Evolutionary conservation across 2,888 invertebrate genomes (phyloP).

Genomic region (Synergus gifuensis): DNA sequence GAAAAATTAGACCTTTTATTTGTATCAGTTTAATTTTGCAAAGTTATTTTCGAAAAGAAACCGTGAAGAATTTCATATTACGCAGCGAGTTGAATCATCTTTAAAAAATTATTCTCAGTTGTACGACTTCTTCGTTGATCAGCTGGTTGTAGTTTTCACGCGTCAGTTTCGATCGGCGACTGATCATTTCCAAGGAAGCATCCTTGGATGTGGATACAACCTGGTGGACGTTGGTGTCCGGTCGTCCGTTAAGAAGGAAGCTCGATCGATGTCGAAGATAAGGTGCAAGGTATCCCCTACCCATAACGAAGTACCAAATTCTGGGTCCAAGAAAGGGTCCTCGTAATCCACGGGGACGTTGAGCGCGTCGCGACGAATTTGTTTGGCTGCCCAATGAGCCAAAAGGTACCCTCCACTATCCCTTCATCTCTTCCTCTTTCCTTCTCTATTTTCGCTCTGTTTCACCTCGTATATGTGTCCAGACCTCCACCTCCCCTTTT

Average conservation of each 20-base stretch:
- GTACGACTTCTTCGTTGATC: conserved; percentile 20
- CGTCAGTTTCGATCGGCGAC: conserved; percentile 29
- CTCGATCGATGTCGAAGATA: conserved; percentile 75
- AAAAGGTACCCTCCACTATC: conserved; percentile 69
- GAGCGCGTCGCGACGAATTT: conserved; percentile 75
- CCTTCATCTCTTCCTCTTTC: conserved; percentile 53
- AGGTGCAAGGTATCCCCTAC: conserved; percentile 64
- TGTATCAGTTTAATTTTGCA: no score
- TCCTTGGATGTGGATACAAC: conserved; percentile 44
- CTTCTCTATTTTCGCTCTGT: conserved; percentile 42
- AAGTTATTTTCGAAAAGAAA: no score
- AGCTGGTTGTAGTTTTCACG: conserved; percentile 41
- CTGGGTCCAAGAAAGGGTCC: conserved; percentile 59
- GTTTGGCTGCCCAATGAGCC: conserved; percentile 75
- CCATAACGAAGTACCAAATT: conserved; percentile 62
- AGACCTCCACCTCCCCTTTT: conserved; percentile 36
- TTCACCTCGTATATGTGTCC: conserved; percentile 5
- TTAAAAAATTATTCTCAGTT: conserved; percentile 7
- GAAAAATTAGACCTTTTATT: no score
- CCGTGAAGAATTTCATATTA: no score
- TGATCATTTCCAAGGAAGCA: conserved; percentile 40
- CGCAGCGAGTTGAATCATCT: not conserved
- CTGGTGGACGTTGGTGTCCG: conserved; percentile 65
- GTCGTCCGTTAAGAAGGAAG: conserved; percentile 77
- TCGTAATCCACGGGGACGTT: conserved; percentile 62